Percentiles rank a stretch among this genome's conserved stretches.
These are phyloP conservation scores for Ceratitis capitata DNA, from an alignment of 1,140 invertebrate species.

Conservation along the genomic window DNA sequence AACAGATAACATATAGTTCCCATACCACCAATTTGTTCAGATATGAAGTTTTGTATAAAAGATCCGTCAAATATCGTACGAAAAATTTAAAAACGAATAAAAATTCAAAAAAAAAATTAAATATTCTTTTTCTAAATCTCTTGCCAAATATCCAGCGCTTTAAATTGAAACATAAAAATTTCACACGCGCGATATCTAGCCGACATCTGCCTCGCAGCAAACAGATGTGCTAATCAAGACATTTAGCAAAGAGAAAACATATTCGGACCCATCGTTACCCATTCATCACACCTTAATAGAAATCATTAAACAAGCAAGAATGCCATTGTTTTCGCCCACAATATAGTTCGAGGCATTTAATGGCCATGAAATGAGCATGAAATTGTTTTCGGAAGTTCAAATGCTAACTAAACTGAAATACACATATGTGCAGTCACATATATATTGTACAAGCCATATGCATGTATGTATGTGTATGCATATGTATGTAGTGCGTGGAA, in stretches of 20 bases:
- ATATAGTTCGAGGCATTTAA: slow-evolving; percentile 26
- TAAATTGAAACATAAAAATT: too few relatives aligned
- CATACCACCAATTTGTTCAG: too few relatives aligned
- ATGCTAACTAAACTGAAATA: slow-evolving; percentile 11
- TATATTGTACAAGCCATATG: background rate
- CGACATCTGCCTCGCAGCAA: too few relatives aligned
- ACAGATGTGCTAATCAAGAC: background rate
- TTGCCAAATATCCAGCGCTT: too few relatives aligned
- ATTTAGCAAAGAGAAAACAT: background rate
- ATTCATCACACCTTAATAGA: background rate
- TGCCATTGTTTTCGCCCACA: background rate
- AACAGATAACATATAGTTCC: too few relatives aligned
- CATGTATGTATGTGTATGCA: background rate
- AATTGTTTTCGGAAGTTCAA: slow-evolving; percentile 42
- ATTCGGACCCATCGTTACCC: background rate
- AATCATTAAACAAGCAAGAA: background rate
- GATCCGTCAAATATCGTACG: too few relatives aligned
- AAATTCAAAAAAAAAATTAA: too few relatives aligned
- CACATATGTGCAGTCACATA: background rate
- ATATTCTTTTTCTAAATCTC: too few relatives aligned
- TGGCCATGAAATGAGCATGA: slow-evolving; percentile 36
- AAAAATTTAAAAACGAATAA: too few relatives aligned
- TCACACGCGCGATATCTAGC: too few relatives aligned
- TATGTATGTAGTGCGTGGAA: too few relatives aligned
- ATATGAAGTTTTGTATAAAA: too few relatives aligned